Base-by-base conservation (phyloP, 2,888 invertebrate genomes). In the Psylliodes chrysocephalus region DNA sequence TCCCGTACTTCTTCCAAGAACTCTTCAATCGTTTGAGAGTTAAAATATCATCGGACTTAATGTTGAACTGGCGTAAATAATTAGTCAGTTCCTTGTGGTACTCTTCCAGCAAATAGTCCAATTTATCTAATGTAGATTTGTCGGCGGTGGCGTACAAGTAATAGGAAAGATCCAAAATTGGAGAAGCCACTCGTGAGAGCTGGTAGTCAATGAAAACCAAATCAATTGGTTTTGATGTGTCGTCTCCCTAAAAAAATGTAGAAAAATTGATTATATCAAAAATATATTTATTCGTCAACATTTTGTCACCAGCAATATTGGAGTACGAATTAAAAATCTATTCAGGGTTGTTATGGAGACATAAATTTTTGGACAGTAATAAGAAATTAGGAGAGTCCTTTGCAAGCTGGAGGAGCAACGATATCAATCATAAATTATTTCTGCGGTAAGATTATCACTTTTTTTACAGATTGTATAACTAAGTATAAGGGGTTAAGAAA, bases 161-260 rank as follows among this genome's bases (percentile, higher is more conserved):
- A 53, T 77, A 77, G 2, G 75, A 74, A 14, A 77, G 63, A 64
- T 77, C 77, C 38, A 68, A 65, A 8, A 75, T 64, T 14, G 76
- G 77, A 0, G 75, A 74, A 0, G 71, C 72, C 1, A 75, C 38
- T 18, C 69, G 59, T 1, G 73, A 69, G 7, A 77, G 22, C 60
- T 77, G 77, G 40, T 76, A 77, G 52, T 77, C 77, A 5, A 77
- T 57, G 44, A 77, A 74, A 17, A 67, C 57, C 71, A 77, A 70
- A 46, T 75, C 72, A 8, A 52, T 52, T 3, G 76, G 77, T 54
- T 71, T 70, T 1, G 57, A 57, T 33, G 42, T 66, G 15, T 71
- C 61, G 8, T 56, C 33, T 10, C 60, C 71, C 77, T 77, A 54
- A 52, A 75, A 73, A 28, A 1, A 12, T n/a, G n/a, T n/a, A n/a